Evolutionary conservation across 2,113 vertebrate species (phyloP).

Genomic region (Xyrauchen texanus): DNA sequence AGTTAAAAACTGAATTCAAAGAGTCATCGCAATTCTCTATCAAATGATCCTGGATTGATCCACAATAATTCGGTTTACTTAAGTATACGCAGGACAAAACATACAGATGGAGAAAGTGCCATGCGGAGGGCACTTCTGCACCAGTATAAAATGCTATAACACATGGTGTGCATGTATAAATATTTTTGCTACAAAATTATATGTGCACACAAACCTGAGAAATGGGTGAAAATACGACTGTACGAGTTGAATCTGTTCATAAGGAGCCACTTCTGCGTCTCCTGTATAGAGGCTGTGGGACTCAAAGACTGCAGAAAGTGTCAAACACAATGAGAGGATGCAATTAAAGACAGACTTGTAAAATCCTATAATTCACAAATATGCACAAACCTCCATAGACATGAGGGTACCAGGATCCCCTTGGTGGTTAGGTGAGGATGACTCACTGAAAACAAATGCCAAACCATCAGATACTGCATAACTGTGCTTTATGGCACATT

Average conservation of each 20-base stretch:
- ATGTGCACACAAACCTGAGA: conserved; percentile 81
- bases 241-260: conserved; percentile 94
- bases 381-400: conserved; percentile 81
- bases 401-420: conserved; percentile 81
- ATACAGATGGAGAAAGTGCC: not conserved
- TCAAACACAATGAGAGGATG: not conserved
- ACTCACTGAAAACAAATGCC: conserved; percentile 76
- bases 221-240: conserved; percentile 91
- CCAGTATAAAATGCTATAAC: too few relatives aligned
- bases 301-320: conserved; percentile 81
- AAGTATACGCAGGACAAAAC: too few relatives aligned
- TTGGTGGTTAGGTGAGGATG: conserved; percentile 95
- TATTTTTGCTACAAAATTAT: not conserved
- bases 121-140: not conserved
- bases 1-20: not conserved
- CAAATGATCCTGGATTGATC: too few relatives aligned
- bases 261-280: conserved; percentile 95
- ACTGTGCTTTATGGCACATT: not conserved
- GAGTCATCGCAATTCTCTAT: too few relatives aligned
- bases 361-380: not conserved
- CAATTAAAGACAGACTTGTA: not conserved
- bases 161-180: too few relatives aligned
- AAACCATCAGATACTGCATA: conserved; percentile 27
- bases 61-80: too few relatives aligned
- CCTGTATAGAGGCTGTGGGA: conserved; percentile 88